phyloP scores from a whole-genome alignment of 2,797 vertebrate species.

The Alca torda region DNA sequence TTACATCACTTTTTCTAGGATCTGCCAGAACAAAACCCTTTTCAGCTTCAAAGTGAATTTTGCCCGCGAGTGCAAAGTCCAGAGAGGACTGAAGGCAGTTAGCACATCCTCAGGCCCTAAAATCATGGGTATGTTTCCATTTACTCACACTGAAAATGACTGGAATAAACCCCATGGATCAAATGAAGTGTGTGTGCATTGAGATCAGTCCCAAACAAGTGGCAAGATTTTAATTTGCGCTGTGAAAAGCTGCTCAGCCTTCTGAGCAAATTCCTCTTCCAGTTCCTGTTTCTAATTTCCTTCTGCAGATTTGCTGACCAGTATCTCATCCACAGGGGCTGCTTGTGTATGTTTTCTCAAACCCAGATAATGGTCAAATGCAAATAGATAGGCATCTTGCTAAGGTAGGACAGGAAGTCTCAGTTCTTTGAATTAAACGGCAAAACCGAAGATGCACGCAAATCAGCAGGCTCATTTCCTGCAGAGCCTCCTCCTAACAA shows the following conservation, averaged over 20 bases:
- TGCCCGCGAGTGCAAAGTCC: neutral
- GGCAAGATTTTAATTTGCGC: neutral
- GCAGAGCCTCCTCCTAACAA: neutral
- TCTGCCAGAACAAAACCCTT: neutral
- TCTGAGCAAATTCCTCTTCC: neutral
- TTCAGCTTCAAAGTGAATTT: neutral
- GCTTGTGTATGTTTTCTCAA: neutral
- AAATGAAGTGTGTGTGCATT: neutral
- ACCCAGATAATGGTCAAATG: neutral
- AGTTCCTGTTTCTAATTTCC: neutral
- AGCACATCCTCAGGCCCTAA: neutral
- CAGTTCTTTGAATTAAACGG: neutral
- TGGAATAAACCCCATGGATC: neutral
- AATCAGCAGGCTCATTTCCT: neutral
- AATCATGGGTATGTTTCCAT: neutral
- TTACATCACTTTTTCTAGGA: neutral
- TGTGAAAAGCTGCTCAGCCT: neutral
- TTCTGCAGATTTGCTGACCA: neutral
- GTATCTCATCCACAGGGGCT: neutral
- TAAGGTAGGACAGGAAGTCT: neutral
- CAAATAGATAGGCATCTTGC: neutral
- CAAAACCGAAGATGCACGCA: neutral
- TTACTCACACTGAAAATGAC: neutral
- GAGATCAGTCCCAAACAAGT: neutral
- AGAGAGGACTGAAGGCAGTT: neutral